These are phyloP conservation scores for Jacana jacana DNA, from an alignment of 2,113 vertebrate genomes.

Conservation along the genomic window DNA sequence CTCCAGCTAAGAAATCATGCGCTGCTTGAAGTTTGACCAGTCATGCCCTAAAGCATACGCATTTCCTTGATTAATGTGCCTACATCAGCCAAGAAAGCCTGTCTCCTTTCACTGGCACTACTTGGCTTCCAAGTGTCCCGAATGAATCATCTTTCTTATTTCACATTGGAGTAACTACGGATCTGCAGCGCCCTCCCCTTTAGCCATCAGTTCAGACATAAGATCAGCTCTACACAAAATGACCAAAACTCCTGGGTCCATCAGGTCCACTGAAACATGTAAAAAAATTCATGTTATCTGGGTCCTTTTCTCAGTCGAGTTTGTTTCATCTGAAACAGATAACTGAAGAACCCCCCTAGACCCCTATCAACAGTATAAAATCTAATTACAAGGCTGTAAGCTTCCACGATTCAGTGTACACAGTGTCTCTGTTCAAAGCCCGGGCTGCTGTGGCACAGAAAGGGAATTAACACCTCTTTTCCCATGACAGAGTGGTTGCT, in stretches of 20 bases:
- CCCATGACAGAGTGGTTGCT: constrained; percentile 7
- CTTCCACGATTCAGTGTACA: neutral
- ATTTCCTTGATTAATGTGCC: neutral
- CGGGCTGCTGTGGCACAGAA: neutral
- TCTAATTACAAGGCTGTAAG: neutral
- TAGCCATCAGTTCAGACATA: neutral
- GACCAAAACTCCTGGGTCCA: neutral
- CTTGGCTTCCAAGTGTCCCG: neutral
- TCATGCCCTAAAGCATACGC: constrained; percentile 32
- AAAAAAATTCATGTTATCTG: neutral
- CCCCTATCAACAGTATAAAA: neutral
- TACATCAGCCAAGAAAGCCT: neutral
- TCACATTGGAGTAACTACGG: neutral
- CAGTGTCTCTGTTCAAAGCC: neutral
- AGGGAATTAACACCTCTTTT: neutral
- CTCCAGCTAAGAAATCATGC: neutral
- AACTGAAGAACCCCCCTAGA: neutral
- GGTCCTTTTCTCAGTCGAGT: neutral
- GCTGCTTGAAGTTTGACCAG: neutral
- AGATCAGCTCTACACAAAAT: neutral
- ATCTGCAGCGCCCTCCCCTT: neutral
- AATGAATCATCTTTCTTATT: constrained; percentile 23
- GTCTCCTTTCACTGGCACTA: neutral
- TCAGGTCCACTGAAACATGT: neutral
- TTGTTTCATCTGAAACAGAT: neutral